These are phyloP conservation scores for Drosophila emarginata DNA, from an alignment of 2,888 invertebrate genomes.

Conservation along the genomic window DNA sequence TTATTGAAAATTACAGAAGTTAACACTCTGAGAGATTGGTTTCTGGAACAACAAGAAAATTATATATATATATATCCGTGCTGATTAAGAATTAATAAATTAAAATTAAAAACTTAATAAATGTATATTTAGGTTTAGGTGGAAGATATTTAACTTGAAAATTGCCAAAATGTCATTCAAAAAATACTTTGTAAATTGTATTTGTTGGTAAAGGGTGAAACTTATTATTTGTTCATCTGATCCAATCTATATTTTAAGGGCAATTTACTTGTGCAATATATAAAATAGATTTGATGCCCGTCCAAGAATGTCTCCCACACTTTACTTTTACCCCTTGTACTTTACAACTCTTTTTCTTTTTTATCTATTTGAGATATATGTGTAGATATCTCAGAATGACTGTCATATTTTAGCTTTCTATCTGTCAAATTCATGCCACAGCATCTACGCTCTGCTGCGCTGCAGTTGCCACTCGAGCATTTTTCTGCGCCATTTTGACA, in stretches of 20 bases:
- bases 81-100: too few relatives aligned
- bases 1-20: too few relatives aligned
- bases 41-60: too few relatives aligned
- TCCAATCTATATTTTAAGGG: background rate
- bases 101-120: too few relatives aligned
- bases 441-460: conserved; percentile 35
- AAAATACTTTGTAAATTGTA: too few relatives aligned
- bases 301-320: background rate
- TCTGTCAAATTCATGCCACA: conserved; percentile 56
- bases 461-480: conserved; percentile 59
- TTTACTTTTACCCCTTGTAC: background rate
- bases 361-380: conserved; percentile 10
- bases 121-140: too few relatives aligned
- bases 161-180: too few relatives aligned
- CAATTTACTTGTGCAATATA: background rate
- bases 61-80: too few relatives aligned
- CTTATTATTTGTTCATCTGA: background rate
- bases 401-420: conserved; percentile 51
- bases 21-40: too few relatives aligned
- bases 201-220: too few relatives aligned
- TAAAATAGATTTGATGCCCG: background rate
- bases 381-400: conserved; percentile 34
- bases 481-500: conserved; percentile 71
- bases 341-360: background rate
- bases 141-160: too few relatives aligned